phyloP scores from a whole-genome alignment of 2,113 vertebrate genomes.

The Pseudorectes ferrugineus region DNA sequence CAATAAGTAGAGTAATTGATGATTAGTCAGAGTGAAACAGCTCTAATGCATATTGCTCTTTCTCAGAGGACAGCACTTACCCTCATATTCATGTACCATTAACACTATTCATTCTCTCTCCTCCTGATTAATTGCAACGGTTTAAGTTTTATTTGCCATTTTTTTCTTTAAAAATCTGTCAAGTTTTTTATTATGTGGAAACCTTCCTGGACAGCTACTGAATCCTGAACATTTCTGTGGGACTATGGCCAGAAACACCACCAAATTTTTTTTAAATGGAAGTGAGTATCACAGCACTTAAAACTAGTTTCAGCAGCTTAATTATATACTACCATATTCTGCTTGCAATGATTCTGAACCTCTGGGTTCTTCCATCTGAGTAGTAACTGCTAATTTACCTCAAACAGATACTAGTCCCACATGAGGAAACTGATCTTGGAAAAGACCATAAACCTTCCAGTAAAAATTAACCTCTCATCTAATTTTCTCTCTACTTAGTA shows the following conservation, averaged over 20 bases:
- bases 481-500: not conserved
- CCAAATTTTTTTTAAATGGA: not conserved
- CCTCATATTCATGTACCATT: not conserved
- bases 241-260: not conserved
- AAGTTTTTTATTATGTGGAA: not conserved
- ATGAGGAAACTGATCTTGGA: not conserved
- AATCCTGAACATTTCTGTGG: not conserved
- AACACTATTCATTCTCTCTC: not conserved
- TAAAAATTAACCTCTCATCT: not conserved
- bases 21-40: not conserved
- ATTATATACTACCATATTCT: not conserved
- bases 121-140: rapidly evolving
- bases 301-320: not conserved
- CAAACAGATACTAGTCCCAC: not conserved
- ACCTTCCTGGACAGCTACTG: not conserved
- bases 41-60: not conserved
- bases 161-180: not conserved
- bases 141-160: not conserved
- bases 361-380: not conserved
- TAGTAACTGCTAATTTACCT: not conserved
- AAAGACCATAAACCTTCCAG: not conserved
- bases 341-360: not conserved
- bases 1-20: not conserved
- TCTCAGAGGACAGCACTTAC: not conserved
- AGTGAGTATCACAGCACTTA: not conserved